phyloP scores from a whole-genome alignment of 30 jellyfish, hydroid and myxozoan species.

The Aurelia coerulea region DNA sequence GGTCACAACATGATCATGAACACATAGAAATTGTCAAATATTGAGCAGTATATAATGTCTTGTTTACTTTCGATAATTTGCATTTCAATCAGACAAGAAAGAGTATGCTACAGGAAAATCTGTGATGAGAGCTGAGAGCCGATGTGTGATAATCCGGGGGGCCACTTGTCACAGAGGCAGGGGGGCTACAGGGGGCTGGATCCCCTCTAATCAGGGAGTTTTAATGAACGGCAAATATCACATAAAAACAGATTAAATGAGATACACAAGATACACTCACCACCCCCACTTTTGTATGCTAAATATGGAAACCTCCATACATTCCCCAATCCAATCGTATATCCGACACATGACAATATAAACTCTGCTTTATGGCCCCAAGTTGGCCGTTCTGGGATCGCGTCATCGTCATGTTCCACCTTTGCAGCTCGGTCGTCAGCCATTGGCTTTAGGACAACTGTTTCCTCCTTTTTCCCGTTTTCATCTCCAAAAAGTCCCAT shows the following conservation, averaged over 20 bases:
- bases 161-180: too few species aligned
- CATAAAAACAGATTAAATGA: neutral
- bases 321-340: slow-evolving; percentile 91
- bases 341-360: slow-evolving; percentile 89
- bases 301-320: slow-evolving; percentile 93
- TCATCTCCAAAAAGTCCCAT: slow-evolving; percentile 44
- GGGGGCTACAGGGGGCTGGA: too few species aligned
- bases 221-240: neutral
- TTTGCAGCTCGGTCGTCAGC: slow-evolving; percentile 7
- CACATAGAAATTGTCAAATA: too few species aligned
- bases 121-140: too few species aligned
- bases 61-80: too few species aligned
- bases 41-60: too few species aligned
- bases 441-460: slow-evolving; percentile 26
- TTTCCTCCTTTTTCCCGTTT: slow-evolving; percentile 30
- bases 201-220: neutral
- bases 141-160: too few species aligned
- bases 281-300: slow-evolving; percentile 96
- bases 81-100: too few species aligned
- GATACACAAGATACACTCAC: slow-evolving; percentile 27
- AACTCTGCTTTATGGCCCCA: slow-evolving; percentile 96
- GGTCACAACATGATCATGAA: too few species aligned
- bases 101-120: too few species aligned
- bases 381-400: slow-evolving; percentile 63
- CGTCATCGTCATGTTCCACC: neutral